Evolutionary conservation across 2,888 invertebrate genomes (phyloP), one percentile per base, ranked within the genome.

Genomic region (Chloroclysta siterata): DNA sequence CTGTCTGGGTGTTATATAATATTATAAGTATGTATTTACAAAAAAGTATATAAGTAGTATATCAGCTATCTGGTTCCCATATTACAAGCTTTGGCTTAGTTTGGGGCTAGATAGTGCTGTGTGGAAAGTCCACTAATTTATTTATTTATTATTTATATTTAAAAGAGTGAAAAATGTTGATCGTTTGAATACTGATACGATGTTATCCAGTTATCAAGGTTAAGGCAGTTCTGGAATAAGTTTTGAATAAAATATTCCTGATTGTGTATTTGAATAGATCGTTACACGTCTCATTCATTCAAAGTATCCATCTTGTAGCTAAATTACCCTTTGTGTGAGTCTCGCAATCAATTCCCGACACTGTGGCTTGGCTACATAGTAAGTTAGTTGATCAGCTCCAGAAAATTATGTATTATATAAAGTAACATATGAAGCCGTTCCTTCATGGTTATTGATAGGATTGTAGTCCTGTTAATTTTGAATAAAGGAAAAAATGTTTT

Each of bases 241-340:
- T 15, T 28, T 78, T 81, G 78, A 79, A 84, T 86, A 82, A 85
- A 84, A 85, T 84, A 86, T 85, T 82, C 78, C 75, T 81, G 69
- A 72, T 74, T 71, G 72, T 69, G 71, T 74, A 76, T 83, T 83
- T 87, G 80, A 88, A 89, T 88, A 80, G 85, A 80, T 89, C 87
- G 85, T 89, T 88, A 83, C 72, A 71, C 71, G 73, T 73, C 73
- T 73, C 75, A 73, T 72, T 72, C 73, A 71, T 73, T 75, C 72
- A 76, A 72, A 71, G 75, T 78, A 79, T 78, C 73, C 72, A 74
- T 78, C 76, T 75, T 71, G 76, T 65, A 73, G 77, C 77, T 74
- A 80, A 80, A 85, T 80, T 81, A 82, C 79, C 79, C 83, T 84
- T 85, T 88, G 83, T 85, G 74, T 76, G 74, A 71, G 69, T 76